Percentiles rank a stretch among this genome's conserved stretches.
Evolutionary conservation across 2,888 invertebrate genomes (phyloP).

Genomic region (Deilephila porcellus): DNA sequence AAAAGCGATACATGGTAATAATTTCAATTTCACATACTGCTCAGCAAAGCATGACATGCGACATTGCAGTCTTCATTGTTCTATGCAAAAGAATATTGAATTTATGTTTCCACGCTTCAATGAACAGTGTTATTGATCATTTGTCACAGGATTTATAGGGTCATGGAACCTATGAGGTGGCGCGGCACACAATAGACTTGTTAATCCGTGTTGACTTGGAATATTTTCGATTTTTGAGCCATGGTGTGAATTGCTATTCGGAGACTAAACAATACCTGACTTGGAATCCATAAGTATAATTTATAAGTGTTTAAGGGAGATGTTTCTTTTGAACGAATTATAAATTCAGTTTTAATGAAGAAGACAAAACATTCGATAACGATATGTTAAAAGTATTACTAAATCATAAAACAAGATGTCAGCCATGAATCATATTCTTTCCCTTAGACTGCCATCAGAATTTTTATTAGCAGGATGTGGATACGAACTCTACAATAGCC

Average conservation of each 20-base stretch:
- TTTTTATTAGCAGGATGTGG: too few species aligned
- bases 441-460: too few species aligned
- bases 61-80: constrained; percentile 57
- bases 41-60: constrained; percentile 52
- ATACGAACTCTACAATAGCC: too few species aligned
- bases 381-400: too few species aligned
- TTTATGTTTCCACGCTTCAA: constrained; percentile 65
- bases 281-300: too few species aligned
- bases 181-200: constrained; percentile 13
- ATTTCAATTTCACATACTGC: constrained; percentile 42
- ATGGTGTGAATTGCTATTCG: neutral
- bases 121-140: constrained; percentile 56
- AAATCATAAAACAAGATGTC: too few species aligned
- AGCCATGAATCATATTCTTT: too few species aligned
- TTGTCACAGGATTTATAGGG: constrained; percentile 58
- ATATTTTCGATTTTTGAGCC: neutral
- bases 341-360: too few species aligned
- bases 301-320: neutral
- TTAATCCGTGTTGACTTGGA: constrained; percentile 17
- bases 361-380: too few species aligned
- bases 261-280: neutral
- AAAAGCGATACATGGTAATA: constrained; percentile 12
- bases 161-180: constrained; percentile 36
- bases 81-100: constrained; percentile 61
- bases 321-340: too few species aligned